Conservation (phyloP, 2,113 vertebrate species). For the Pteropus alecto region DNA sequence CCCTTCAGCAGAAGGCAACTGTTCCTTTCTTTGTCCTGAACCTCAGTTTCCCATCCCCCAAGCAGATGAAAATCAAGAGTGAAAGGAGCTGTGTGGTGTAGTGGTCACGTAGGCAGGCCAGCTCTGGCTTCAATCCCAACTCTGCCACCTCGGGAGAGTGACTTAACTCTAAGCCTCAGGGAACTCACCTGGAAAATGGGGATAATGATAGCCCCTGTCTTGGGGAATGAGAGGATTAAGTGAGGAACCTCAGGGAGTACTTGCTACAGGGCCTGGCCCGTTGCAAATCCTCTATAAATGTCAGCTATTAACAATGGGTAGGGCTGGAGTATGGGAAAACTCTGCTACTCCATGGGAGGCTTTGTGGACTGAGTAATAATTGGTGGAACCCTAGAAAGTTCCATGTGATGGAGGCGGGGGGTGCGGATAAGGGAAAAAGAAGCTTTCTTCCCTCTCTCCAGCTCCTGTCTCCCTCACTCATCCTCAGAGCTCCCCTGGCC, state of each 20-base stretch:
- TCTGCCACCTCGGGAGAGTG: neutral
- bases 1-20: neutral
- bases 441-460: neutral
- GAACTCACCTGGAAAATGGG: neutral
- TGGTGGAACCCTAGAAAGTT: neutral
- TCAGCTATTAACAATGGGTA: neutral
- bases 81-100: neutral
- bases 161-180: neutral
- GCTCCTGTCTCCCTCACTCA: neutral
- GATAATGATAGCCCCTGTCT: neutral
- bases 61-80: neutral
- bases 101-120: neutral
- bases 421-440: neutral
- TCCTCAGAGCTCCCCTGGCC: neutral
- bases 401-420: neutral
- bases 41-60: neutral
- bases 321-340: neutral
- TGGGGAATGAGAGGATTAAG: neutral
- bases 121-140: neutral
- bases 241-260: neutral
- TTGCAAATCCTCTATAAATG: neutral
- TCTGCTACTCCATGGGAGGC: neutral
- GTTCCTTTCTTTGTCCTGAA: neutral
- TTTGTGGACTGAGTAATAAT: neutral
- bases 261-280: neutral